A percentile compares a stretch with the other conserved stretches of the same genome.
These are phyloP conservation scores for Aulostomus chinensis DNA, from an alignment of 2,797 vertebrate species.

Conservation along the genomic window DNA sequence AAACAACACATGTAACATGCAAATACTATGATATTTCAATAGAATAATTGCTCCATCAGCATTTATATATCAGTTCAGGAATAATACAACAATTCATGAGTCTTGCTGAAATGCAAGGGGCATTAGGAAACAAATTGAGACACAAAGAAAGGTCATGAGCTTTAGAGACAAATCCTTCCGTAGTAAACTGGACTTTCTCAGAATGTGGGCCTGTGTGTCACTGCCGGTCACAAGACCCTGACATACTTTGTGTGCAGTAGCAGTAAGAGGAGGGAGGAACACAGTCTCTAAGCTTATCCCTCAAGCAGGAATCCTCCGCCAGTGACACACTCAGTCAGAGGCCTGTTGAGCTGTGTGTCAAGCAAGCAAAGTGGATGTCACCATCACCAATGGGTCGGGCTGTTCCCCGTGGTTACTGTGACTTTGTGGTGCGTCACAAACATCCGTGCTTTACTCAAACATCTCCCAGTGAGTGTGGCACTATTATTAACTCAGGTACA, in stretches of 20 bases:
- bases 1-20: too few species aligned
- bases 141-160: too few species aligned
- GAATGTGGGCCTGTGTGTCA: conserved; percentile 66
- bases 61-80: too few species aligned
- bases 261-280: conserved; percentile 37
- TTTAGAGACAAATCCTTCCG: conserved; percentile 25
- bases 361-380: conserved; percentile 38
- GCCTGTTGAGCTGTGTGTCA: conserved; percentile 43
- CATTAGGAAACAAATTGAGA: too few species aligned
- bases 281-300: conserved; percentile 56
- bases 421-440: conserved; percentile 62
- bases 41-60: too few species aligned
- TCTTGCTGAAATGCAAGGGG: too few species aligned
- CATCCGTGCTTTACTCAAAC: conserved; percentile 50
- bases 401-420: conserved; percentile 33
- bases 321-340: conserved; percentile 35
- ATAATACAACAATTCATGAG: too few species aligned
- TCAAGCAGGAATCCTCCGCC: conserved; percentile 40
- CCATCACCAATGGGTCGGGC: conserved; percentile 40
- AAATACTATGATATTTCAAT: too few species aligned
- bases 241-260: conserved; percentile 51
- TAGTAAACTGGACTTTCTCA: conserved; percentile 57
- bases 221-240: conserved; percentile 51
- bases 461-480: conserved; percentile 45
- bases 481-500: conserved; percentile 84